Base-by-base conservation (phyloP, 2,113 vertebrate species). In the Tychaedon coryphoeus region DNA sequence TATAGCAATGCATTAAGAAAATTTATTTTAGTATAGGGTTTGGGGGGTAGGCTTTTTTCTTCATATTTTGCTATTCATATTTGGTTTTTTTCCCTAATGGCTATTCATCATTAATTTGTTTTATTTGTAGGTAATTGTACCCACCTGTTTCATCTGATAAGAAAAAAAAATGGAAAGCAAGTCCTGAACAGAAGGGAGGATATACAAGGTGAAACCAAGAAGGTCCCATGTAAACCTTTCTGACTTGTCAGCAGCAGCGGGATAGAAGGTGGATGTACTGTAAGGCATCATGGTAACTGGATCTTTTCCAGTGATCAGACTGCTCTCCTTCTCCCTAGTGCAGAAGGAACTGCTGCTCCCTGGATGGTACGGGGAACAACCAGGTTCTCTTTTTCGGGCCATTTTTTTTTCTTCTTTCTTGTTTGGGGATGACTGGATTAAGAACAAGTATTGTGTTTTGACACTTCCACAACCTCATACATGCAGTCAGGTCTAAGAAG, bases 31-130 rank as follows among this genome's bases (percentile, higher is more conserved):
- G 3, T 54, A 50, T 10, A 38, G 11, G 8, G 31, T 64, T 67
- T 58, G 6, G 23, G 2, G 2, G 13, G 15, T 26, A 19, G 3
- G 4, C 1, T 3, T 2, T 54, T 69, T 54, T 1, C 8, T 17
- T 76, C 3, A 3, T 57, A 50, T 53, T 62, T 74, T 92, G 6
- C 10, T 64, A 28, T 14, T 12, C 4, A 2, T 20, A 28, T 33
- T 75, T 48, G 9, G 2, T 9, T 60, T 77, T 87, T 64, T 62
- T 16, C 13, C 31, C 65, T 69, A 33, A 51, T 45, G 28, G 10
- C 10, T 72, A 19, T 40, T 69, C 11, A 62, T 74, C 28, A 58
- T 77, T 84, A 50, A 42, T 87, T 89, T 66, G 7, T 7, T 84
- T 42, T 58, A 4, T 5, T 47, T 64, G 7, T 29, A 66, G 13